These are phyloP conservation scores for Nycteola revayana DNA, from an alignment of 2,888 invertebrate species.

Conservation along the genomic window DNA sequence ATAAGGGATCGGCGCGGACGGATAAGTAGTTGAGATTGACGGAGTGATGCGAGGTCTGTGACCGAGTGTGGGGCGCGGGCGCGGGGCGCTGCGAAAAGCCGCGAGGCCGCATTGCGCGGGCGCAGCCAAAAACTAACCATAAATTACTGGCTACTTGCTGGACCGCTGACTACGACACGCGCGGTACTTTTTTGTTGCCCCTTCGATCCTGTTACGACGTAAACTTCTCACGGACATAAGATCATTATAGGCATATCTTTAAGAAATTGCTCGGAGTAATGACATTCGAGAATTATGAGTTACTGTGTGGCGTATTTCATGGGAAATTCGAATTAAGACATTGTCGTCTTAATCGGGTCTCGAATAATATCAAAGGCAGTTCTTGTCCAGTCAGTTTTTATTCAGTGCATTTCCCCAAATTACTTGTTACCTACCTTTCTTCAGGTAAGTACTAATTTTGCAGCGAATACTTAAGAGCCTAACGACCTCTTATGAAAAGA, in stretches of 20 bases:
- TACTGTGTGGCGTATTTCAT: conserved; percentile 52
- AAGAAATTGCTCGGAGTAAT: conserved; percentile 67
- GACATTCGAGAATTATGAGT: conserved; percentile 60
- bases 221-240: conserved; percentile 76
- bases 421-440: conserved; percentile 25
- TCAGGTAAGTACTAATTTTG: conserved; percentile 24
- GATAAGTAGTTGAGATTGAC: conserved; percentile 80
- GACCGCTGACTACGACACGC: conserved; percentile 72
- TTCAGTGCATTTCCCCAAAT: conserved; percentile 20
- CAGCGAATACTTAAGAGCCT: conserved; percentile 24
- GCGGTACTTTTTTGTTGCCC: conserved; percentile 62
- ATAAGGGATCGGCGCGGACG: conserved; percentile 70
- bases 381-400: conserved; percentile 29
- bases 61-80: conserved; percentile 53
- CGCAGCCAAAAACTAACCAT: conserved; percentile 82
- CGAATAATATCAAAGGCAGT: conserved; percentile 33
- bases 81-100: conserved; percentile 64
- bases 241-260: conserved; percentile 64
- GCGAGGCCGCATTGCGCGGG: conserved; percentile 75
- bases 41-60: conserved; percentile 76
- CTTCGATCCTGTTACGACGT: conserved; percentile 73
- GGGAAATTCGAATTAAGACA: conserved; percentile 44
- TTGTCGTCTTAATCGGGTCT: conserved; percentile 42
- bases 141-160: conserved; percentile 80
- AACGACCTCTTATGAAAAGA: conserved; percentile 31